Evolutionary conservation across 2,797 vertebrate genomes (phyloP).

Genomic region (Squalus acanthias): DNA sequence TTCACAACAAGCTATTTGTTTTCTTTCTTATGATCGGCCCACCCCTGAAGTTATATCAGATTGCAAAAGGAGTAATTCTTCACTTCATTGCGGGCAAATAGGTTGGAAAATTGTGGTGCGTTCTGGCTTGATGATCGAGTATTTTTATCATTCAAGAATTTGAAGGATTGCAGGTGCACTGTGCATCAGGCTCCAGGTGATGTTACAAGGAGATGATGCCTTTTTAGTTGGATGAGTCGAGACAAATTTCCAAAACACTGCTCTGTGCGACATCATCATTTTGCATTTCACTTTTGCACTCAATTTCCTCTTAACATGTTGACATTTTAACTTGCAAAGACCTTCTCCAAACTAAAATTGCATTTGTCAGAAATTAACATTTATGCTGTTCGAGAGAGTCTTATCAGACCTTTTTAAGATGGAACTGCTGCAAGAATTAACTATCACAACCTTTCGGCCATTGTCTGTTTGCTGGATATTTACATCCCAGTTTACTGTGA

Average conservation of each 20-base stretch:
- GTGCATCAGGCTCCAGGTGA: background rate
- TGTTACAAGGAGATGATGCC: background rate
- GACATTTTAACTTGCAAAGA: background rate
- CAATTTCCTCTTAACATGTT: background rate
- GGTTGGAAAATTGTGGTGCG: background rate
- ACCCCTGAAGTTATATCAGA: background rate
- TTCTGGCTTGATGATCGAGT: background rate
- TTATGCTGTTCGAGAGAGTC: background rate
- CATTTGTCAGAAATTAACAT: background rate
- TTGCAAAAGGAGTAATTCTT: background rate
- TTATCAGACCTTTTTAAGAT: background rate
- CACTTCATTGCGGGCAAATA: background rate
- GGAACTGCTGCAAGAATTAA: background rate
- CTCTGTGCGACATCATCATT: background rate
- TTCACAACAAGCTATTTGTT: background rate
- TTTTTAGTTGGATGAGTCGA: background rate
- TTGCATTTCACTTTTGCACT: background rate
- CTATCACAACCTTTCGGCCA: background rate
- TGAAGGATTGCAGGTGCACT: background rate
- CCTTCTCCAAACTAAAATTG: background rate
- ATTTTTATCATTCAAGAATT: background rate
- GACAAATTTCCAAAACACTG: background rate
- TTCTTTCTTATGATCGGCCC: background rate
- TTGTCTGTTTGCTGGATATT: background rate
- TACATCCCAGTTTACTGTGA: background rate